phyloP scores from a whole-genome alignment of 2,113 vertebrate species.

The Malurus cyaneus region DNA sequence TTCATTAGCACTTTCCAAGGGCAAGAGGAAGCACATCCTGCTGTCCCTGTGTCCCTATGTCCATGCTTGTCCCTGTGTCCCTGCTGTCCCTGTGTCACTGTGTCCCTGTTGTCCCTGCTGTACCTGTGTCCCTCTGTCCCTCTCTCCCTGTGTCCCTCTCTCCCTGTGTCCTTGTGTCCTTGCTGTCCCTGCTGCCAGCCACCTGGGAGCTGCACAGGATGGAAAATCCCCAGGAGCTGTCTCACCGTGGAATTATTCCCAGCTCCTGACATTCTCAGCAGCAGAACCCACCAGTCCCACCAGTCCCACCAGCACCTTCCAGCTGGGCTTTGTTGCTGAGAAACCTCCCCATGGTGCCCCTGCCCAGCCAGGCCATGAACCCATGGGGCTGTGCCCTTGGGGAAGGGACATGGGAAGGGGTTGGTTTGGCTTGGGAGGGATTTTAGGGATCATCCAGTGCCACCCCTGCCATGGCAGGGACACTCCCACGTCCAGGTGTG shows the following conservation, averaged over 20 bases:
- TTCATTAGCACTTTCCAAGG: accelerated
- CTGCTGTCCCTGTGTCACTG: not conserved
- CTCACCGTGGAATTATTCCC: not conserved
- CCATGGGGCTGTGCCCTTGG: not conserved
- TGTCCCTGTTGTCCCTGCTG: not conserved
- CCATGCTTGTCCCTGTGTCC: not conserved
- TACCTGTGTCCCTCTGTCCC: not conserved
- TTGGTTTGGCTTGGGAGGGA: not conserved
- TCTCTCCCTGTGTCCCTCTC: not conserved
- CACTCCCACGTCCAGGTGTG: too few relatives aligned
- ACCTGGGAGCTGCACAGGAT: not conserved
- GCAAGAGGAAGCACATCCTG: not conserved
- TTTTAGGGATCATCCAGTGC: accelerated
- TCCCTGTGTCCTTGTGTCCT: not conserved
- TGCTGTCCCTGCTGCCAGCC: not conserved
- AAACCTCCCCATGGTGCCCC: not conserved
- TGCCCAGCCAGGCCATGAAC: not conserved
- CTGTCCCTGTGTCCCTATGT: not conserved
- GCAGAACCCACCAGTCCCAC: not conserved
- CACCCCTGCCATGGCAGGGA: not conserved
- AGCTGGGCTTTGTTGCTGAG: accelerated
- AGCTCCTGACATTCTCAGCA: not conserved
- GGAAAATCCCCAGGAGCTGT: conserved; percentile 18
- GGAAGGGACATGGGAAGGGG: accelerated
- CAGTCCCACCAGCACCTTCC: not conserved